Conservation (phyloP, 2,797 vertebrate genomes). For the Hypotaenidia okinawae region DNA sequence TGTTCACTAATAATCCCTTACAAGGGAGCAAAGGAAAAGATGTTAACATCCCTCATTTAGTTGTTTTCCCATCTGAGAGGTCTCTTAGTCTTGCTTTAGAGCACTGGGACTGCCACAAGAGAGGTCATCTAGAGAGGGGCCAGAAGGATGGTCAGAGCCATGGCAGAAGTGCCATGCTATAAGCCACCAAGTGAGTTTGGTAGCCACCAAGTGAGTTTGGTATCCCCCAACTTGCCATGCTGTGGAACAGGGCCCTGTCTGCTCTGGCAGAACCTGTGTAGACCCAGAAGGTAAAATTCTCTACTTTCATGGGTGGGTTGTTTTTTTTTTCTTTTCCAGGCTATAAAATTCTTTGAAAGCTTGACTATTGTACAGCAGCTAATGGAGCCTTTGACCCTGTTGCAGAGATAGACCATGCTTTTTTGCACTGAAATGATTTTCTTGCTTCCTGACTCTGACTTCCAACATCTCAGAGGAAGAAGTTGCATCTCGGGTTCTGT, state of each 20-base stretch:
- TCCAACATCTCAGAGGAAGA: not conserved
- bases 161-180: not conserved
- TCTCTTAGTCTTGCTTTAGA: not conserved
- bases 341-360: not conserved
- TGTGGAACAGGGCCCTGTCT: too few species aligned
- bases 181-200: too few species aligned
- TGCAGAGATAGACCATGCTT: not conserved
- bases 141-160: not conserved
- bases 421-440: not conserved
- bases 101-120: not conserved
- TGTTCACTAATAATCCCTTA: not conserved
- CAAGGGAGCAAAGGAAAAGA: not conserved
- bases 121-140: not conserved
- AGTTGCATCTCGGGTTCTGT: not conserved
- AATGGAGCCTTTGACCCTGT: not conserved
- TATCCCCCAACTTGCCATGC: not conserved
- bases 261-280: not conserved
- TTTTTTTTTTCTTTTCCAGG: not conserved
- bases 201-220: fast-evolving
- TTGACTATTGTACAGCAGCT: not conserved
- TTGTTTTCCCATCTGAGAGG: not conserved
- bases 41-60: not conserved
- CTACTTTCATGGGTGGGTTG: not conserved
- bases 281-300: not conserved
- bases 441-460: not conserved